A percentile compares a stretch with the other conserved stretches of the same genome.
Evolutionary conservation across 2,888 invertebrate genomes (phyloP).

Genomic region (Diaperis boleti): DNA sequence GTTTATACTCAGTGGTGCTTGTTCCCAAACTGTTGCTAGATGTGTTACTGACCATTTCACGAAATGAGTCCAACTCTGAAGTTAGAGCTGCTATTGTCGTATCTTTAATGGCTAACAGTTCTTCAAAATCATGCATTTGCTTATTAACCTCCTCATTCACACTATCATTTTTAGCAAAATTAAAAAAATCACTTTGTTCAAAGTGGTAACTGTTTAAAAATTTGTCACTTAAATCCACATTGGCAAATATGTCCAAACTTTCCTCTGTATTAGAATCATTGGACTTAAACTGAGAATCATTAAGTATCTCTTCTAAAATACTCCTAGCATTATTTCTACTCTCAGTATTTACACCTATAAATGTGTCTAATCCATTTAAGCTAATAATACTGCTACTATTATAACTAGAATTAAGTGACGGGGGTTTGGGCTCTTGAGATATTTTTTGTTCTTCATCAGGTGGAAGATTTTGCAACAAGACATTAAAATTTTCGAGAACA

Average conservation of each 20-base stretch:
- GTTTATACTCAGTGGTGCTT: constrained; percentile 78
- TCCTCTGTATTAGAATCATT: constrained; percentile 58
- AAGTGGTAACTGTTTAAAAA: constrained; percentile 55
- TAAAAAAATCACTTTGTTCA: constrained; percentile 31
- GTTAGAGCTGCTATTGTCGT: constrained; percentile 66
- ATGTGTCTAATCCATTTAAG: constrained; percentile 50
- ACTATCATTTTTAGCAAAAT: constrained; percentile 25
- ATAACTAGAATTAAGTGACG: constrained; percentile 52
- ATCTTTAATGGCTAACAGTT: constrained; percentile 66
- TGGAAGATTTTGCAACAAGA: constrained; percentile 47
- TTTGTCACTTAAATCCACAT: constrained; percentile 62
- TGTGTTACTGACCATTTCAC: constrained; percentile 67
- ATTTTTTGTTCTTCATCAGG: constrained; percentile 48
- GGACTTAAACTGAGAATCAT: constrained; percentile 57
- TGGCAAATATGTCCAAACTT: constrained; percentile 63
- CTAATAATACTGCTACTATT: constrained; percentile 53
- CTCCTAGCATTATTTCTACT: constrained; percentile 54
- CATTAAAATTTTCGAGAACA: constrained; percentile 49
- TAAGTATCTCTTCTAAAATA: constrained; percentile 62
- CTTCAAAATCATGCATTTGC: constrained; percentile 65
- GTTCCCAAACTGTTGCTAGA: constrained; percentile 70
- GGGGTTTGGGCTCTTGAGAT: constrained; percentile 54
- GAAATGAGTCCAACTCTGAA: constrained; percentile 67
- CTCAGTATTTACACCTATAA: constrained; percentile 42
- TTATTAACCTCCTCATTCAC: constrained; percentile 45